Evolutionary conservation across 2,113 vertebrate species (phyloP).

Genomic region (Pycnonotus jocosus): DNA sequence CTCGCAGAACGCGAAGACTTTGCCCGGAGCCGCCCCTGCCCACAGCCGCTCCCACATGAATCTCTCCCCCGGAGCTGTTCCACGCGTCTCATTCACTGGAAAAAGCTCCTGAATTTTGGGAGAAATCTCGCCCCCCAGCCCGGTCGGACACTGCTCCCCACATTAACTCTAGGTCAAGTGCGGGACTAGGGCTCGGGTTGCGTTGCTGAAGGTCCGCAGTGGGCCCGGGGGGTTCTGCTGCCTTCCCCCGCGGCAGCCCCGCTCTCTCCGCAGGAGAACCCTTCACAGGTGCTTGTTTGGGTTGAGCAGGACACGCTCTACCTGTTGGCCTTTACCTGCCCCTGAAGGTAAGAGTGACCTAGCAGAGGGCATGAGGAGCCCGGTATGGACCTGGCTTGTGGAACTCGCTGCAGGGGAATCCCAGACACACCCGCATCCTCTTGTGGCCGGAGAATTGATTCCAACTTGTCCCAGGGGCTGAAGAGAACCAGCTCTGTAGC

Average conservation of each 20-base stretch:
- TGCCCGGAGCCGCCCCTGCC: background rate
- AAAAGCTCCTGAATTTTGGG: background rate
- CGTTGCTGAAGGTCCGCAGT: background rate
- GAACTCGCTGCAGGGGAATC: fast-evolving
- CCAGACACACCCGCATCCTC: fast-evolving
- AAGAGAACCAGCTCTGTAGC: background rate
- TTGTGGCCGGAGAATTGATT: background rate
- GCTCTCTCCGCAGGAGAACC: fast-evolving
- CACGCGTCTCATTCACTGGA: too few species aligned
- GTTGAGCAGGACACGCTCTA: background rate
- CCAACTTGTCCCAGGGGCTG: background rate
- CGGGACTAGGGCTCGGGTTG: fast-evolving
- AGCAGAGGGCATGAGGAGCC: background rate
- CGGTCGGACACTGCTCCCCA: fast-evolving
- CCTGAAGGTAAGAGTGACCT: background rate
- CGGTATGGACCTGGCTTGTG: background rate
- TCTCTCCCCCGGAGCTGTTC: background rate
- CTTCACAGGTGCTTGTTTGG: background rate
- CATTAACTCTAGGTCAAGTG: background rate
- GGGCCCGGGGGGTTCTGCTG: fast-evolving
- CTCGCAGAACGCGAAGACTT: background rate
- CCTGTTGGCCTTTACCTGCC: background rate
- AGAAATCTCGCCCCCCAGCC: background rate
- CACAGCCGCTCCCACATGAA: background rate
- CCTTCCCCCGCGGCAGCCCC: background rate